Base-by-base conservation (phyloP, 2,113 vertebrate genomes). In the Colius striatus region DNA sequence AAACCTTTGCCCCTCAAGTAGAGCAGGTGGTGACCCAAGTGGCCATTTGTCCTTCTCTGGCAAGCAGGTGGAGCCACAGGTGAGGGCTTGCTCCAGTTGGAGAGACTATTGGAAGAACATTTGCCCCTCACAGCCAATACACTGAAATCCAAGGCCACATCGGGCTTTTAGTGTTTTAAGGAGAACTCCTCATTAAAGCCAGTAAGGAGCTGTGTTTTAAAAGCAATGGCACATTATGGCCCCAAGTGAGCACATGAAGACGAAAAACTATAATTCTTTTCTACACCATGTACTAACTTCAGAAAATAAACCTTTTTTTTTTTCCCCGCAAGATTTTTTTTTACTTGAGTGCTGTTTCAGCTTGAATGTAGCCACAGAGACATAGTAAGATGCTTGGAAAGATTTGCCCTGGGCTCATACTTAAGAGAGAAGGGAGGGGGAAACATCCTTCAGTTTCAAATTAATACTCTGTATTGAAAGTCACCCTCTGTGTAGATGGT, bases 231-330 rank as follows among this genome's bases (percentile, higher is more conserved):
- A 91, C 38, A 22, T 82, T 84, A 92, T 79, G 51, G 67, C 71
- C 84, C 89, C 77, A 51, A 86, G 65, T 62, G 78, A 96, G 48
- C 70, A 55, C 47, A 87, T 84, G 55, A 66, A 87, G 50, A 84
- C 75, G 54, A 38, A 95, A 95, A 97, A 76, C 68, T 76, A 9
- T 83, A 92, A 82, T 93, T 75, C 65, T 51, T 86, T 95, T 94
- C 47, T 71, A 60, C 29, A 70, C 48, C 20, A 19, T 32, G 16
- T 54, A 61, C 63, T 71, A 88, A 89, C 70, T 92, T 95, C 11
- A 73, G 21, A 70, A 91, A 91, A 96, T 54, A 89, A 87, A 84
- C 1, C 23, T 13, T 43, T 6, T 9, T 13, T n/a, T 62, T 55
- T 74, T 70, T 34, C n/a, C 2, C 5, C 75, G 13, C 0, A 34